Evolutionary conservation across 2,113 vertebrate genomes (phyloP), one percentile per base, ranked within the genome.

Genomic region (Labeo catla): DNA sequence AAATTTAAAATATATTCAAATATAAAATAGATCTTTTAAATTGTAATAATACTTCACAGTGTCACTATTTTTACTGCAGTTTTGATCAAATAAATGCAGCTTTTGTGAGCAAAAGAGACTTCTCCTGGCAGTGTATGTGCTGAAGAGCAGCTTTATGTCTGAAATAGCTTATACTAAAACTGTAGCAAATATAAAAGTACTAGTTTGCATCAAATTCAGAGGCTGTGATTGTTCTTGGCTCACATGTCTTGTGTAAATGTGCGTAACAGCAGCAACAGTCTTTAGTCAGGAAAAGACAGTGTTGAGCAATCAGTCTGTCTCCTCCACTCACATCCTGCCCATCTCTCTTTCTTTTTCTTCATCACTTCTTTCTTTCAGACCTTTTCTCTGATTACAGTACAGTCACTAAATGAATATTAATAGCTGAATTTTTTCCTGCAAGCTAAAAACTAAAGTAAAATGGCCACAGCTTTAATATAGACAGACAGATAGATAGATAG

Each of bases 281-380:
- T 79, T 81, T 57, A 77, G 81, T 86, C 90, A 91, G 89, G 88
- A 91, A 91, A 90, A 89, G 83, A 80, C 86, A 34, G n/a, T 34
- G 59, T 91, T 91, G 86, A 86, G 91, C 85, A 91, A 91, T 86
- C 78, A 76, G 82, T 84, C 70, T 72, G 63, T 73, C 43, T 81
- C 23, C 59, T 50, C 45, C 43, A 50, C 61, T 76, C 28, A 87
- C 85, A 87, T 89, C 88, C 88, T 89, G 88, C 76, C 8, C 63
- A 84, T 84, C 87, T 84, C 77, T 52, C 39, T 61, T 16, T 49
- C 9, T 52, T 23, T 5, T 16, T 34, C n/a, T 61, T 65, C 39
- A 4, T 72, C 21, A 49, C 19, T 21, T 74, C 47, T 47, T n/a
- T 16, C 39, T 77, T 16, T 45, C 19, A 73, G 9, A 73, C 19